Evolutionary conservation across 1,140 invertebrate species (phyloP).

Genomic region (Drosophila punjabiensis): DNA sequence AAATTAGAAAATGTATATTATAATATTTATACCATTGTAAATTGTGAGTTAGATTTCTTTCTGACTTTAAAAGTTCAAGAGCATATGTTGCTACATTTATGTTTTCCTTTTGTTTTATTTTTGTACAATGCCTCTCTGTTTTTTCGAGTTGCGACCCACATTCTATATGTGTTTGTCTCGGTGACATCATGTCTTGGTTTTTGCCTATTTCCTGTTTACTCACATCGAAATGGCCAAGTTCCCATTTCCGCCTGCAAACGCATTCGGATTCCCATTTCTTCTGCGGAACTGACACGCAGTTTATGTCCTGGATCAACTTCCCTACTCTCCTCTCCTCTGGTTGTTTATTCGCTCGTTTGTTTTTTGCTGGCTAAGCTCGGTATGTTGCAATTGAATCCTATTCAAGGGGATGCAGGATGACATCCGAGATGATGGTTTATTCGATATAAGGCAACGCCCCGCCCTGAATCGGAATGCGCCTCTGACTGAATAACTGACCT

Average conservation of each 20-base stretch:
- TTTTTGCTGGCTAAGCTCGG: slow-evolving; percentile 26
- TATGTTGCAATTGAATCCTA: slow-evolving; percentile 52
- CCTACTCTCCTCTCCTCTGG: slow-evolving; percentile 13
- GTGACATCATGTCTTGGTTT: slow-evolving; percentile 27
- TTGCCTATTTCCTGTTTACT: slow-evolving; percentile 52
- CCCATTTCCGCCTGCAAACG: slow-evolving; percentile 4
- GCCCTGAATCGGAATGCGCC: not conserved
- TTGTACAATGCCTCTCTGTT: slow-evolving; percentile 3
- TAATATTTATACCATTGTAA: not conserved
- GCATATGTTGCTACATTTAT: slow-evolving; percentile 22
- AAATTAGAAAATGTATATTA: too few species aligned
- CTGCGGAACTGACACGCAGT: slow-evolving; percentile 42
- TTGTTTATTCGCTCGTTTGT: slow-evolving; percentile 53
- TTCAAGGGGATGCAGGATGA: slow-evolving; percentile 21
- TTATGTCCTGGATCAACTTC: slow-evolving; percentile 45
- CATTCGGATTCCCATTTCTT: slow-evolving; percentile 42
- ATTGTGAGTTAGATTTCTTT: not conserved
- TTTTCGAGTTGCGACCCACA: slow-evolving; percentile 20
- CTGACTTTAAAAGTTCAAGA: not conserved
- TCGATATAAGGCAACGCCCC: slow-evolving; percentile 7
- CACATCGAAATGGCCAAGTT: slow-evolving; percentile 23
- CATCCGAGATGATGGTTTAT: slow-evolving; percentile 17
- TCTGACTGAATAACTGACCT: slow-evolving; percentile 43
- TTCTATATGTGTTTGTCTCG: not conserved
- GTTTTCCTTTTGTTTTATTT: slow-evolving; percentile 16